Percentiles rank a stretch among this genome's conserved stretches.
Conservation (phyloP, 2,113 vertebrate genomes). For the Elaphurus davidianus region DNA sequence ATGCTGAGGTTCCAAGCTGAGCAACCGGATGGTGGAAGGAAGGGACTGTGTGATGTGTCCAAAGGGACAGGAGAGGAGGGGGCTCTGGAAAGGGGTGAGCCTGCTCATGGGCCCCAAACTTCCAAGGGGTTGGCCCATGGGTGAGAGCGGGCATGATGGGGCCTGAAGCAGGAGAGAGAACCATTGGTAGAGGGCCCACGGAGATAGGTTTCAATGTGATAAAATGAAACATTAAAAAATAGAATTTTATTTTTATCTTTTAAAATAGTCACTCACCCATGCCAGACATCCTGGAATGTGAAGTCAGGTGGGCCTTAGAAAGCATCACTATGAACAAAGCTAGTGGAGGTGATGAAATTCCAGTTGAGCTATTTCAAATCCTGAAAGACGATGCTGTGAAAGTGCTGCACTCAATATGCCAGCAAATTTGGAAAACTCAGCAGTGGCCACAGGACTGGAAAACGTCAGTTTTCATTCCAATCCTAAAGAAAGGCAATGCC, state of each 20-base stretch:
- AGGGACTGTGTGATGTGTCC: background rate
- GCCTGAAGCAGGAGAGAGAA: fast-evolving
- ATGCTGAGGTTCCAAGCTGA: background rate
- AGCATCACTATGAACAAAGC: no score
- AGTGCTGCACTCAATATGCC: no score
- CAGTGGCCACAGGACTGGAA: no score
- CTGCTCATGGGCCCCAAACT: background rate
- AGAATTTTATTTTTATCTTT: background rate
- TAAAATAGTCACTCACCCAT: background rate
- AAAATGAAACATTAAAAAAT: background rate
- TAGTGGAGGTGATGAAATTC: no score
- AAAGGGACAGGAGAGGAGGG: no score
- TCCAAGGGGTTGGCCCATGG: background rate
- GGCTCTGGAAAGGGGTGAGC: background rate
- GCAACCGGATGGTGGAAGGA: background rate
- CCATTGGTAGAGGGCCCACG: background rate
- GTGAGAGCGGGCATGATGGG: background rate
- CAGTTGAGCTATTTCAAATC: no score
- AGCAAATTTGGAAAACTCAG: no score
- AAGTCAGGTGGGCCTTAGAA: no score
- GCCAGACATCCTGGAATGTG: no score
- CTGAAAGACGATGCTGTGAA: no score
- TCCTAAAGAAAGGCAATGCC: no score
- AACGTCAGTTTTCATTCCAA: no score
- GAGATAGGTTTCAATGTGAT: background rate